Evolutionary conservation across 2,797 vertebrate species (phyloP), one percentile per base, ranked within the genome.

Genomic region (Ciconia nigra): DNA sequence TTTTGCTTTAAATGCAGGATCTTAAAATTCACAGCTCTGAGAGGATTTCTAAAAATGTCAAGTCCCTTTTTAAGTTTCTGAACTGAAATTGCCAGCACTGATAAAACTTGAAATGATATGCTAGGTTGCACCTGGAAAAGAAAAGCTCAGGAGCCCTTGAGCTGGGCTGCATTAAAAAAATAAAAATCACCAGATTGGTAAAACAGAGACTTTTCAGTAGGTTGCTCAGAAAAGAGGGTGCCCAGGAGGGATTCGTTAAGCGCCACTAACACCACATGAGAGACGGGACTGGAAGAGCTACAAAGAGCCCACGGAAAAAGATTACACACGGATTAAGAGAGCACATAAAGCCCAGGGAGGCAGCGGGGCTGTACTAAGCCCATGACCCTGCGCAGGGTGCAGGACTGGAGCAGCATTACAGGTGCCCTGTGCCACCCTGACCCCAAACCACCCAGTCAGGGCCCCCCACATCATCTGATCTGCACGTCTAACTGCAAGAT

Each of bases 341-440:
- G 25, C 47, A 52, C 15, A 10, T 3, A 67, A 41, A 58, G 28
- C 87, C n/a, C 26, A 4, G 2, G 29, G 72, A 77, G 22, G 35
- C 46, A 47, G 26, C 1, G 0, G 19, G 63, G 16, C 73, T 59
- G 59, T 15, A 29, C 3, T 13, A 25, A 74, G 0, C 66, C 7
- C 0, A 0, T 15, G 46, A 58, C 69, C 54, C 47, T 5, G 19
- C 0, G 2, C 61, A 31, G 24, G 24, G 44, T 25, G 10, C 42
- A 19, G 0, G 9, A 29, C 58, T 13, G 10, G n/a, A 72, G n/a
- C 59, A 42, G 65, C 13, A 3, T 9, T n/a, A 66, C 29, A n/a
- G n/a, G 17, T 33, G n/a, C 18, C 44, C 80, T 17, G 42, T 31
- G 78, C 16, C 37, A 31, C n/a, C 9, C 22, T 29, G 22, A 89